Base-by-base conservation (phyloP, 2,888 invertebrate species). In the Eledone cirrhosa region DNA sequence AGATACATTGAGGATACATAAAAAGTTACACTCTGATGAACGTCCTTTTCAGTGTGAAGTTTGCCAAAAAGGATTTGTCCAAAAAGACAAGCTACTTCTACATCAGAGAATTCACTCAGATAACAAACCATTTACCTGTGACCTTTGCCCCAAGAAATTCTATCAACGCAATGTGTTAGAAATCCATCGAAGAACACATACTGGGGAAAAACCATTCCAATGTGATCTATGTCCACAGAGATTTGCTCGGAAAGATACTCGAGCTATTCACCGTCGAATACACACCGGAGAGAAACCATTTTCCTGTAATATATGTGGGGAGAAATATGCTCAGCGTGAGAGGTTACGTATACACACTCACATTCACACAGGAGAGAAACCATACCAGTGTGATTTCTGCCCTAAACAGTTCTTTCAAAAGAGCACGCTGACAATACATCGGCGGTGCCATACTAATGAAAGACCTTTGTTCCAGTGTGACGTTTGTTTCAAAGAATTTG, bases 341-440 rank as follows among this genome's bases (percentile, higher is more conserved):
- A 92, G 92, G 83, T 86, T 92, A 79, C 92, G 92, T 8, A 86
- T 92, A 7, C 92, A 92, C 83, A 86, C 91, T 29, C 87, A 92
- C 77, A 92, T 92, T 2, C 92, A 92, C 85, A 92, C 92, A 2
- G 90, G 92, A 74, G 90, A 91, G 80, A 92, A 92, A 84, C 92
- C 92, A 0, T 91, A 91, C 84, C 90, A 91, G 59, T 92, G 92
- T 83, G 82, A 86, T 8, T 87, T 89, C 77, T 92, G 92, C 82
- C 88, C 88, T 80, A 92, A 92, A 84, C 91, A 92, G 11, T 92
- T 92, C 87, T 92, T 92, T 85, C 72, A 72, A 33, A 31, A 41
- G 5, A 72, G 41, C n/a, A 72, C 72, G n/a, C 72, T 72, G 2
- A 72, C 31, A 33, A n/a, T 72, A 22, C 72, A 72, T 22, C 16